Conservation (phyloP, 1,140 invertebrate species). For the Mamestra configurata region DNA sequence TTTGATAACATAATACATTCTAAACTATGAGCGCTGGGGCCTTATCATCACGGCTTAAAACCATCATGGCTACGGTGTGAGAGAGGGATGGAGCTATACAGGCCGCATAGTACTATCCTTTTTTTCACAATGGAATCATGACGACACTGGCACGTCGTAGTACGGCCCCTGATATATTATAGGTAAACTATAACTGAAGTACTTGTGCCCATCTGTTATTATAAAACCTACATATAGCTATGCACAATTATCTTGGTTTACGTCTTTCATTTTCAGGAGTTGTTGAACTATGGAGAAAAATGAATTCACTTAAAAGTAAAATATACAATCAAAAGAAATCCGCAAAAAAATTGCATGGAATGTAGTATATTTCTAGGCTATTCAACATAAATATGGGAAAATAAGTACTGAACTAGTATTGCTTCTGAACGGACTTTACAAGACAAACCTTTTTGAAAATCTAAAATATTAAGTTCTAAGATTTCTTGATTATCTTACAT, state of each 20-base stretch:
- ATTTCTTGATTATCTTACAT: not conserved
- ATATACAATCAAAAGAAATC: not conserved
- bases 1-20: constrained; percentile 59
- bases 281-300: not conserved
- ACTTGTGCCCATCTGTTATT: constrained; percentile 76
- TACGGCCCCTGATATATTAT: constrained; percentile 66
- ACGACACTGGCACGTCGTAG: too few relatives aligned
- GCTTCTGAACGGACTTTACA: not conserved
- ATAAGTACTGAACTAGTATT: not conserved
- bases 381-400: not conserved
- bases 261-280: constrained; percentile 38
- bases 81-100: too few relatives aligned
- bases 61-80: too few relatives aligned
- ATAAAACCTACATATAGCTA: constrained; percentile 35
- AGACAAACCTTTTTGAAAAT: not conserved
- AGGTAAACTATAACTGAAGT: constrained; percentile 74
- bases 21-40: constrained; percentile 67
- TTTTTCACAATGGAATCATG: too few relatives aligned
- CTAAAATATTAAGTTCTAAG: not conserved
- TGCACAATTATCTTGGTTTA: constrained; percentile 27
- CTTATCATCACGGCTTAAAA: too few relatives aligned
- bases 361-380: constrained; percentile 4
- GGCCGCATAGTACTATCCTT: too few relatives aligned
- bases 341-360: constrained; percentile 28
- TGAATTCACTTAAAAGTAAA: too few relatives aligned